Evolutionary conservation across 2,797 vertebrate genomes (phyloP), one percentile per base, ranked within the genome.

Genomic region (Onychomys torridus): DNA sequence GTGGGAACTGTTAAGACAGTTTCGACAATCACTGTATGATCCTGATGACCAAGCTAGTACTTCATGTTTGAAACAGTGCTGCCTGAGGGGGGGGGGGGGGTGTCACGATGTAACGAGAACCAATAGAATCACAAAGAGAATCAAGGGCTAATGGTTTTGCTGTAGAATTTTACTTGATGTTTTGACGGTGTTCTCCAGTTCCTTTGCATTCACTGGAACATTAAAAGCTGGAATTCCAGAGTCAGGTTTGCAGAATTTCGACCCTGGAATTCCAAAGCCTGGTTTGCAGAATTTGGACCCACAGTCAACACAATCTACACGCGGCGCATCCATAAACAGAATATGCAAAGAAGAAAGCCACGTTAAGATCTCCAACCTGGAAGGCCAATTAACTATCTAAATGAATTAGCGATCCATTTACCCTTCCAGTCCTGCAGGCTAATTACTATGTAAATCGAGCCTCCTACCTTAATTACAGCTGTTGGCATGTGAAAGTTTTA

Each of bases 371-470:
- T 92, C 73, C 52, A 79, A 93, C 84, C 37, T 0, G 0, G 88
- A 96, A 96, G 88, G 84, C 90, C 92, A 95, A 96, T 97, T 97
- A 97, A 91, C 94, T 85, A 81, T 71, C 89, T 95, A 97, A 97
- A 96, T 95, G 89, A 97, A 96, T 97, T 97, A 96, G 86, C 46
- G 0, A 94, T 95, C 79, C 92, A 67, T 98, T 96, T 95, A 93
- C 92, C 93, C 89, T 90, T 94, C 83, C 76, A 88, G 93, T 76
- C 89, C 67, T 49, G 78, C 59, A 94, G 37, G 92, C 97, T 96
- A 97, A 96, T 98, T 97, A 95, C 95, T 97, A 94, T 96, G 96
- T 97, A 97, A 98, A 94, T 95, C 93, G 91, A 67, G 46, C 95
- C 92, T 95, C 92, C 96, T 91, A 29, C 92, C 84, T 97, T 98